phyloP scores from a whole-genome alignment of 2,888 invertebrate species.

The Rotaria magnacalcarata region DNA sequence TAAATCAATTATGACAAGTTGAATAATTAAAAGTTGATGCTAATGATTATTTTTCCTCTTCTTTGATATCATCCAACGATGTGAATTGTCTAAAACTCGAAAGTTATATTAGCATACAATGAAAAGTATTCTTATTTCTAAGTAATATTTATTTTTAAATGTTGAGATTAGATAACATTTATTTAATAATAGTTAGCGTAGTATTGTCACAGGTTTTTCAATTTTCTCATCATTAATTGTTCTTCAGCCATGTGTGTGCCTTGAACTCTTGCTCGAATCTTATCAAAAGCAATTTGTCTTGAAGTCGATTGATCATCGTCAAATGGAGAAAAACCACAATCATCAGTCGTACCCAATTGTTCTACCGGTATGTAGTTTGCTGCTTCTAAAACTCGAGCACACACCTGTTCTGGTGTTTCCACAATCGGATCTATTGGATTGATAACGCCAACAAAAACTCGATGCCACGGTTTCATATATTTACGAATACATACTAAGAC shows the following conservation, averaged over 20 bases:
- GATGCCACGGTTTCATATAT: conserved; percentile 16
- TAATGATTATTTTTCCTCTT: too few relatives aligned
- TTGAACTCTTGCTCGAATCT: background rate
- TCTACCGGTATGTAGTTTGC: background rate
- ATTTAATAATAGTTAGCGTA: too few relatives aligned
- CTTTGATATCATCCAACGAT: too few relatives aligned
- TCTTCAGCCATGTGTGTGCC: background rate
- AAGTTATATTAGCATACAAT: too few relatives aligned
- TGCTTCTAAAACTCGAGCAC: background rate
- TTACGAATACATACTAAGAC: background rate
- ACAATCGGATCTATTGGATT: background rate
- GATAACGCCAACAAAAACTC: conserved; percentile 5
- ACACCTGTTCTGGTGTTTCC: background rate
- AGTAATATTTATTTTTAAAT: too few relatives aligned
- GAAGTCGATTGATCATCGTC: conserved; percentile 24
- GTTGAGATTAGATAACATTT: too few relatives aligned
- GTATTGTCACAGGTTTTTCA: too few relatives aligned
- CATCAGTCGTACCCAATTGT: conserved; percentile 30
- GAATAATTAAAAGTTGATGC: too few relatives aligned
- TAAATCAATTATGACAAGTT: too few relatives aligned
- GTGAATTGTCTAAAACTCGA: too few relatives aligned
- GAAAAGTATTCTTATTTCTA: too few relatives aligned
- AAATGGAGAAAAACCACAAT: conserved; percentile 32
- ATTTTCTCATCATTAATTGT: background rate
- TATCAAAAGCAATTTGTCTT: background rate